Evolutionary conservation across 2,113 vertebrate genomes (phyloP), one percentile per base, ranked within the genome.

Genomic region (Alaudala cheleensis): DNA sequence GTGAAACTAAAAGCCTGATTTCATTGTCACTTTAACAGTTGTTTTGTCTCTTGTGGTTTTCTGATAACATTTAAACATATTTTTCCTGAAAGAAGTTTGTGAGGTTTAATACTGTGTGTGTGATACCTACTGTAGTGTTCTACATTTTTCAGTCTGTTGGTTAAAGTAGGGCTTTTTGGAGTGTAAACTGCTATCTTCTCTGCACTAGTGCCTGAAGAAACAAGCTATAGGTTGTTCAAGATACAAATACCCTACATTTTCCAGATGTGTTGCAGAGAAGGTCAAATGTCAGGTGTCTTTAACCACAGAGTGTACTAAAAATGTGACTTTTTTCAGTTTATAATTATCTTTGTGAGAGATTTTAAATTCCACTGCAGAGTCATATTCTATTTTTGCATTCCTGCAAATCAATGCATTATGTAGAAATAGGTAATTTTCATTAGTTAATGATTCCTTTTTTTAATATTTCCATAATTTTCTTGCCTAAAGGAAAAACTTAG

Each of bases 1-100:
- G 67, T 88, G 93, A 96, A 96, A 94, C 86, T 83, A 88, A 90
- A 93, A 86, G 88, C 86, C 67, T 60, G 88, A 49, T 94, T 96
- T 92, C 85, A 67, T 60, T 92, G 82, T 93, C 92, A 77, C 72
- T 92, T 94, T 84, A 94, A 81, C 60, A 44, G 79, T 92, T 95
- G 85, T 91, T 94, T 92, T 82, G 62, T 87, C 87, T 93, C 72
- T 81, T 86, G 76, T 81, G 76, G 28, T 93, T 95, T 94, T 90
- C 76, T 86, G 80, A 64, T 92, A 92, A 84, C 65, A 50, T 86
- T 78, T 81, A 74, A 83, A 66, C 22, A 19, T 73, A 66, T 58
- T 90, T 95, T 89, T 58, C 54, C 34, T 57, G 85, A 37, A 70
- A 94, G 57, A 89, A 92, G n/a, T 82, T 83, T 81, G 62, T 47